Percentiles rank a stretch among this genome's conserved stretches.
phyloP scores from a whole-genome alignment of 2,113 vertebrate species.

The Perca schrenkii region DNA sequence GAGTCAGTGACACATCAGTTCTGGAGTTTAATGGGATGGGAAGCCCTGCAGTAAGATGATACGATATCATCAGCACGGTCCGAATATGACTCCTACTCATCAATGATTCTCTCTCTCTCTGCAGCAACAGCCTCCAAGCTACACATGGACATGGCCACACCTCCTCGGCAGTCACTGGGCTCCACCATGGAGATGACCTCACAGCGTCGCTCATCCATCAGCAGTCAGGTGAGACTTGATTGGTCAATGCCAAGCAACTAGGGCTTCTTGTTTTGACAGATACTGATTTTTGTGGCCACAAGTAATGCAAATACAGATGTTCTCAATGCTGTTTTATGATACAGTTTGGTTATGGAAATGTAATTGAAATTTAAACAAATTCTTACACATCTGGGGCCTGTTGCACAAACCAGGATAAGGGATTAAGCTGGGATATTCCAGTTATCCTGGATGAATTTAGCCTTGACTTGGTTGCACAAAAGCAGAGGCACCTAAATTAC shows the following conservation, averaged over 20 bases:
- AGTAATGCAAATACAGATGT: background rate
- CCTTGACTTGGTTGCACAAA: too few relatives aligned
- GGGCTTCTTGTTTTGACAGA: background rate
- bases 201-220: slow-evolving; percentile 90
- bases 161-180: slow-evolving; percentile 88
- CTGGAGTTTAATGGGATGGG: background rate
- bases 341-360: background rate
- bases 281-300: background rate
- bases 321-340: background rate
- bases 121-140: slow-evolving; percentile 94
- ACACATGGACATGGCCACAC: slow-evolving; percentile 92
- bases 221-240: slow-evolving; percentile 88
- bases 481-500: too few relatives aligned
- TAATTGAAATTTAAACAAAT: background rate
- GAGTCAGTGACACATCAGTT: background rate
- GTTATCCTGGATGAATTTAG: too few relatives aligned
- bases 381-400: background rate
- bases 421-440: too few relatives aligned
- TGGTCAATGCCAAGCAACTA: background rate
- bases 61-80: background rate
- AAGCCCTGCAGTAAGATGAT: background rate
- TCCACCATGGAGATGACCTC: slow-evolving; percentile 88
- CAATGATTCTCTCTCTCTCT: slow-evolving; percentile 45
- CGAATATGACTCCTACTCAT: slow-evolving; percentile 10
- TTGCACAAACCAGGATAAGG: too few relatives aligned